A percentile compares a stretch with the other conserved stretches of the same genome.
phyloP scores from a whole-genome alignment of 2,888 invertebrate species.

The Rotaria magnacalcarata region DNA sequence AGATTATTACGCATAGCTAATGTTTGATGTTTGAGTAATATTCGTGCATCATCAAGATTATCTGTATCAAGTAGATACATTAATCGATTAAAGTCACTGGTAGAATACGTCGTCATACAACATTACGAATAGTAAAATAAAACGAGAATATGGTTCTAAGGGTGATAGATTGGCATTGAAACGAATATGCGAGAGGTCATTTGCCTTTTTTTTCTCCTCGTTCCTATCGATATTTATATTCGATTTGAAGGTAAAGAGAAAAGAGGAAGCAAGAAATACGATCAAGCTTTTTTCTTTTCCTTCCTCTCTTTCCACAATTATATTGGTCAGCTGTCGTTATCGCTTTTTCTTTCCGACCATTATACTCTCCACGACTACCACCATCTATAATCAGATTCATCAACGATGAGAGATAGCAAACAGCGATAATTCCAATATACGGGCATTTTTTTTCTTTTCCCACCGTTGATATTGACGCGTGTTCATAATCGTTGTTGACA shows the following conservation, averaged over 20 bases:
- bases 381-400: conserved; percentile 14
- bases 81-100: background rate
- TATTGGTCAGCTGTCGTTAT: background rate
- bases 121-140: conserved; percentile 9
- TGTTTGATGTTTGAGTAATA: background rate
- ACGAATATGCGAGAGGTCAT: background rate
- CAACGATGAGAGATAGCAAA: conserved; percentile 26
- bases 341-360: background rate
- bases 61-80: conserved; percentile 13
- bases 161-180: conserved; percentile 27
- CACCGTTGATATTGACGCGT: conserved; percentile 14
- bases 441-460: background rate
- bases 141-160: background rate
- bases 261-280: conserved; percentile 13
- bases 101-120: background rate
- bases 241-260: conserved; percentile 3
- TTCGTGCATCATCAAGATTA: background rate
- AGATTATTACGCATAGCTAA: background rate
- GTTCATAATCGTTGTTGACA: conserved; percentile 22
- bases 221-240: background rate
- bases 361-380: too few species aligned
- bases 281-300: background rate
- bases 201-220: background rate
- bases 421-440: conserved; percentile 20
- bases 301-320: background rate